Evolutionary conservation across 2,888 invertebrate genomes (phyloP), one percentile per base, ranked within the genome.

Genomic region (Shargacucullia verbasci): DNA sequence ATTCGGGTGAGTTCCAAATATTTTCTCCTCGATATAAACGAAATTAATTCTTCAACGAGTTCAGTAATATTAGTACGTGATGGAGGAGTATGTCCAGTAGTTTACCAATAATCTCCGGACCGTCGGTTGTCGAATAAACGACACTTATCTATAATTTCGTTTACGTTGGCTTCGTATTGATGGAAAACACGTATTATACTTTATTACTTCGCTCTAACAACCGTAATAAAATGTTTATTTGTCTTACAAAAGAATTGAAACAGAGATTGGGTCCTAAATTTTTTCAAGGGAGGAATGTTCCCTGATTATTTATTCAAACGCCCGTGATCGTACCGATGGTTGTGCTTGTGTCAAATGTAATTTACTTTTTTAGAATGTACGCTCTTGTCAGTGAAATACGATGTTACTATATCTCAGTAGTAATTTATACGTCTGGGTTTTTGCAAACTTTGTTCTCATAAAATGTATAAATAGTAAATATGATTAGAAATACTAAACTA

Each of bases 141-240:
- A 54, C 50, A 60, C 49, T 64, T 50, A 41, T 39, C 45, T 39
- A 54, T 57, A 50, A 68, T 70, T 59, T 33, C 25, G 40, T 58
- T 70, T 59, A 29, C 25, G 44, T 58, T 54, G 39, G 34, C 39
- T 34, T 13, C 25, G 39, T 34, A 46, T 12, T 13, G 25, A 47
- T 38, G 14, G 33, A 31, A 54, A 59, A 20, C 53, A 49, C 46
- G 37, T 27, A 38, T 33, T 50, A 40, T 41, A 13, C 41, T 46
- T 45, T 45, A 66, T 45, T 40, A 48, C 25, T n/a, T 13, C 27
- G 14, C 9, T n/a, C n/a, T 40, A 71, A 57, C 45, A 71, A 57
- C 40, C 54, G 65, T 15, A 64, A 63, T 71, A 60, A 73, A 70
- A 60, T 53, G 43, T 58, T 69, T 73, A 64, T 57, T 41, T 44